Evolutionary conservation across 2,797 vertebrate species (phyloP), one percentile per base, ranked within the genome.

Genomic region (Sebastes nivosus): DNA sequence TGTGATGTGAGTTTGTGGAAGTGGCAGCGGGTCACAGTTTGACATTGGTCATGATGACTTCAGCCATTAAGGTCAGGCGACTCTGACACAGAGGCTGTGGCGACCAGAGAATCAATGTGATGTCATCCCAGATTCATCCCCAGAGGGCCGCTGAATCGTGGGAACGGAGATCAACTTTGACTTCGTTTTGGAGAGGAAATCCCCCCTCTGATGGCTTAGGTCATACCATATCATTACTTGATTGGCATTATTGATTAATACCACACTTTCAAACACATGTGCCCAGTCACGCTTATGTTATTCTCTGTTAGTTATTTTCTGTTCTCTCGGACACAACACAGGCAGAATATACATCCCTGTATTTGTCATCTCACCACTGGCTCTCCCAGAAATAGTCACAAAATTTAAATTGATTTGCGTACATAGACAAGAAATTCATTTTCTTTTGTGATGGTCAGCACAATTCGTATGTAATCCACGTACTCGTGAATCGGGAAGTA

Each of bases 101-200:
- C 67, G 85, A 87, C 16, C 82, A 73, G 52, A 70, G 75, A 87
- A 95, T 95, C 92, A 83, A 92, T 93, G 83, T 80, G 85, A 88
- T 84, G 85, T 90, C 75, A 79, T 87, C 59, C 25, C 3, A 50
- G 64, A 83, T 76, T 82, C 75, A 61, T 88, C 88, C 88, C 74
- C 20, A 2, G 87, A 83, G 85, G 77, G 22, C 34, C 5, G 20
- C 55, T 81, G 79, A 91, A 70, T 50, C 79, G 75, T 84, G 75
- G 81, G 72, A 82, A 77, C 67, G 74, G 79, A 67, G 24, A 66
- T 86, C 82, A 82, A 86, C 80, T 82, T 66, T 91, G 87, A 93
- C 88, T 90, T 79, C 9, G 11, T 73, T 67, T 77, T 38, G 74
- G 85, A 93, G 79, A 75, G 78, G 72, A 89, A 89, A 85, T 72